Evolutionary conservation across 1,140 invertebrate species (phyloP), one percentile per base, ranked within the genome.

Genomic region (Venustaconcha ellipsiformis): DNA sequence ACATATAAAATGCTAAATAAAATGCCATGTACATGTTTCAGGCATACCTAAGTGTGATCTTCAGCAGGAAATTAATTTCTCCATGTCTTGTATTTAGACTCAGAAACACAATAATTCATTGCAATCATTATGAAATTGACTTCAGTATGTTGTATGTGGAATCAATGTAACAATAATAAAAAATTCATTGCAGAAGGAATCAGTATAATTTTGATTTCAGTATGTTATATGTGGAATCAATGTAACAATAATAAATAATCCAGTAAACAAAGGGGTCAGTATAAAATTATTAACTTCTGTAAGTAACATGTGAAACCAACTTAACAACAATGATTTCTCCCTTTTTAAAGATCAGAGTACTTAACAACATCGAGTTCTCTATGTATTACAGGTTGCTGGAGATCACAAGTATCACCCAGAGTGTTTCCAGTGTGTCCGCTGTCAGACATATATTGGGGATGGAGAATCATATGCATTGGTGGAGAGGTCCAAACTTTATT

Each of bases 371-470:
- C 15, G 65, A 67, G 60, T 64, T 17, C 30, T 74, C 78, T 11
- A 6, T 48, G 37, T 48, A 48, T 48, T 48, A 14, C 78, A 91
- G 90, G 89, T 96, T 78, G 96, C 96, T 20, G 96, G 96, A 23
- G 95, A 96, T 87, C 96, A 97, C 89, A 95, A 96, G 88, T 98
- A 96, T 91, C 96, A 98, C 91, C 96, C 96, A 75, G 96, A 98
- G 92, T 98, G 96, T 91, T 97, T 98, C 91, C 93, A 94, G 80
- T 98, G 96, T 86, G 91, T 91, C 37, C 92, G 93, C 13, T 98
- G 96, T 89, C 91, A 92, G n/a, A 90, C 92, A 14, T 96, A 94
- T 85, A 96, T 98, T 83, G 96, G 96, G 57, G 96, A 97, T 91
- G 95, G 95, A 26, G 95, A 97, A 83, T 94, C 95, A 13, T 98